Evolutionary conservation across 2,113 vertebrate species (phyloP).

Genomic region (Elanoides forficatus): DNA sequence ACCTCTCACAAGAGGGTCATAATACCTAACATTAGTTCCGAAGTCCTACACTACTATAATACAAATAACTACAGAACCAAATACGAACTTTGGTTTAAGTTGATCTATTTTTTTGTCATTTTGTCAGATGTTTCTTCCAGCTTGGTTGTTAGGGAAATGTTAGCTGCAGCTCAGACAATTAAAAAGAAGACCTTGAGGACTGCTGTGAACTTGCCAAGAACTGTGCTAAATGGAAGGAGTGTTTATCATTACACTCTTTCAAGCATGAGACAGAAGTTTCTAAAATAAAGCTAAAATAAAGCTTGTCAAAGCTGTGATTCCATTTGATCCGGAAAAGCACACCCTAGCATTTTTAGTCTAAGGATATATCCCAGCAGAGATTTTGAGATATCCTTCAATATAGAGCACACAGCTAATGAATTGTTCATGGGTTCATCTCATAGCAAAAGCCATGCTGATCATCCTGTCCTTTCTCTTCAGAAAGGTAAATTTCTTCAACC

Average conservation of each 20-base stretch:
- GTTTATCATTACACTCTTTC: background rate
- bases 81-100: background rate
- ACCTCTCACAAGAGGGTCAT: background rate
- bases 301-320: background rate
- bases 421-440: background rate
- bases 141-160: background rate
- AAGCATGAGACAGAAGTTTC: background rate
- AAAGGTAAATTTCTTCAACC: background rate
- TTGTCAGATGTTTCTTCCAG: background rate
- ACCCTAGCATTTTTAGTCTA: background rate
- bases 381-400: background rate
- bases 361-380: background rate
- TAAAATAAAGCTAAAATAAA: background rate
- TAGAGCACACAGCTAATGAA: background rate
- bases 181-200: background rate
- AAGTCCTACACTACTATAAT: background rate
- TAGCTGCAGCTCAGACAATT: background rate
- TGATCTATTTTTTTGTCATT: background rate
- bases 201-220: conserved; percentile 19
- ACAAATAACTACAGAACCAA: background rate
- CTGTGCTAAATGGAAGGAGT: background rate
- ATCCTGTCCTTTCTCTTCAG: background rate
- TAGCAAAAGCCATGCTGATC: background rate
- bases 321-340: background rate
- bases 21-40: background rate